Evolutionary conservation across 1,140 invertebrate species (phyloP).

Genomic region (Colletes latitarsis): DNA sequence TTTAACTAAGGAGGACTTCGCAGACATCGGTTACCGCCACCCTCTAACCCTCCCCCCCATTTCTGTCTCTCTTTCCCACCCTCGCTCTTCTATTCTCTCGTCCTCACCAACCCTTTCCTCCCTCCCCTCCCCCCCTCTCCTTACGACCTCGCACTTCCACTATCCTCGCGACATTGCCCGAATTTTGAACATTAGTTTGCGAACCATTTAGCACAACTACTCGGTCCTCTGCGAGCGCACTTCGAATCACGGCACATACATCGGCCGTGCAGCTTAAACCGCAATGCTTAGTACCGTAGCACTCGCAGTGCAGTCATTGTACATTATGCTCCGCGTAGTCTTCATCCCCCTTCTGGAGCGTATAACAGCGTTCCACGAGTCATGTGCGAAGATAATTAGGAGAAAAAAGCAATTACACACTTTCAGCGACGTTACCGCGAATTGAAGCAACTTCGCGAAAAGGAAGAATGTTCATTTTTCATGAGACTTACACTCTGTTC

Average conservation of each 20-base stretch:
- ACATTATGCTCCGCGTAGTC: conserved; percentile 54
- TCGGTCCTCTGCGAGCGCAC: conserved; percentile 43
- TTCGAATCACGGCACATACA: conserved; percentile 63
- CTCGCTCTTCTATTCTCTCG: conserved; percentile 34
- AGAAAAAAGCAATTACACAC: conserved; percentile 6
- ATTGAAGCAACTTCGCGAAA: not conserved
- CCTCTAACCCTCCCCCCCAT: not conserved
- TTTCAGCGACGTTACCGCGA: not conserved
- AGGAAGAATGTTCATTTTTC: not conserved
- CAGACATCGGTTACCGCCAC: conserved; percentile 30
- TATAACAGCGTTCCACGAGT: conserved; percentile 36
- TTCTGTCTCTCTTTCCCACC: no score
- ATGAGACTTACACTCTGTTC: not conserved
- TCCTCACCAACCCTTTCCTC: not conserved
- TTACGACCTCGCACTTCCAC: conserved; percentile 25
- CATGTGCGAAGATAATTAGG: conserved; percentile 32
- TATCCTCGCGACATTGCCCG: conserved; percentile 48
- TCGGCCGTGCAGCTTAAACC: conserved; percentile 60
- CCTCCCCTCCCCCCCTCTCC: not conserved
- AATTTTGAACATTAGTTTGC: conserved; percentile 70
- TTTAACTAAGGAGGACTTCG: conserved; percentile 37
- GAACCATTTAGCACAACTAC: conserved; percentile 70
- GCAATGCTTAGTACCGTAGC: conserved; percentile 57
- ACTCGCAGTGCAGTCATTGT: conserved; percentile 58
- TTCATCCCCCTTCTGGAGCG: conserved; percentile 24